Evolutionary conservation across 2,113 vertebrate genomes (phyloP), one percentile per base, ranked within the genome.

Genomic region (Bolborhynchus lineola): DNA sequence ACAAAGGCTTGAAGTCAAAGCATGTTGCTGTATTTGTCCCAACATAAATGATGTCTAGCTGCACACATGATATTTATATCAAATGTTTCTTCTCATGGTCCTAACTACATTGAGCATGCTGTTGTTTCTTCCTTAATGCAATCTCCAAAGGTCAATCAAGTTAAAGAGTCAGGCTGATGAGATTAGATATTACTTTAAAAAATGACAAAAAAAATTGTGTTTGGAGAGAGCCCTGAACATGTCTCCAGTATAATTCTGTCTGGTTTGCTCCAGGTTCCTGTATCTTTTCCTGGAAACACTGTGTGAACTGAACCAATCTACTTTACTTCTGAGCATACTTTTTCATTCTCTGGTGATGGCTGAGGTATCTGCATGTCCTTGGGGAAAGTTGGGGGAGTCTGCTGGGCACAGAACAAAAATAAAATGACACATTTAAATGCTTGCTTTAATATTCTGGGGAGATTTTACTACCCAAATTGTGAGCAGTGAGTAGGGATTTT

Each of bases 401-500:
- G 91, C 81, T 93, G 91, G 74, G 88, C 70, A 53, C 62, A 92
- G 81, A 86, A 92, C 88, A 93, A 93, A 94, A 96, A 91, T 89
- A 96, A 97, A 96, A 92, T 91, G 57, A 91, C 93, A 96, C 6
- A 16, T 94, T 95, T 88, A 94, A 93, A 86, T 94, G 92, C 13
- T 29, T 77, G 75, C 94, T 93, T 92, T 93, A 88, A 94, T 92
- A 83, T 91, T 96, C 23, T 65, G 33, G 92, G 86, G 92, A 94
- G 91, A 93, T 96, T 96, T 96, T 95, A 93, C 83, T 96, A 84
- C 94, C 86, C 89, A 92, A 93, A 87, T 92, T 82, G 83, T 95
- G 88, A 92, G 88, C 92, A 92, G 57, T 80, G 96, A 89, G 91
- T 84, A 95, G 86, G 96, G 95, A 92, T 94, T 96, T 96, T 96